These are phyloP conservation scores for Drosophila parabipectinata DNA, from an alignment of 1,140 invertebrate species.

Conservation along the genomic window DNA sequence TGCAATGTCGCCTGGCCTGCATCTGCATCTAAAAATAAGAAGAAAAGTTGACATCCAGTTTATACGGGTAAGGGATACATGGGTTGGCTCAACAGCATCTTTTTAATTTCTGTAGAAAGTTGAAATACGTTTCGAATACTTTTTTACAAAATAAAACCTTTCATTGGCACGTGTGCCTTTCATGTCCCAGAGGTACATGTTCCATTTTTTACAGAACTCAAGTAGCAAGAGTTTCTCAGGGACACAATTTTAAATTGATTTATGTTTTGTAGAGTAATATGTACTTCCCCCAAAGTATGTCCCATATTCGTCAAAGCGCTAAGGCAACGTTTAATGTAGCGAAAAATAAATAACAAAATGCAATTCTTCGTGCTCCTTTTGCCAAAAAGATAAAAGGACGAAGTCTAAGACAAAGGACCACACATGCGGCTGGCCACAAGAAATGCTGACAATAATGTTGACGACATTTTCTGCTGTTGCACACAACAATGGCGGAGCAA, in stretches of 20 bases:
- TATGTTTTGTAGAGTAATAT: not conserved
- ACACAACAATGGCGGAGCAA: constrained; percentile 49
- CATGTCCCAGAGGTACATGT: not conserved
- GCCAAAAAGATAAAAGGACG: constrained; percentile 18
- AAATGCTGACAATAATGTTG: constrained; percentile 60
- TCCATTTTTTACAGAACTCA: not conserved
- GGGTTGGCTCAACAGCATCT: constrained; percentile 15
- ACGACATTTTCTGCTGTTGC: constrained; percentile 72
- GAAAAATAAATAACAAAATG: constrained; percentile 53
- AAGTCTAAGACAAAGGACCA: constrained; percentile 28
- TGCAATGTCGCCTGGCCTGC: constrained; percentile 53
- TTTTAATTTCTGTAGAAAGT: constrained; percentile 50
- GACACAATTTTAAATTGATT: not conserved
- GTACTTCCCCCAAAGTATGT: not conserved
- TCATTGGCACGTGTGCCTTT: constrained; percentile 10
- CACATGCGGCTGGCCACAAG: constrained; percentile 44
- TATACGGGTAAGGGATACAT: not conserved
- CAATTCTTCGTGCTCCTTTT: constrained; percentile 19
- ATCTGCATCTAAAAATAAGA: constrained; percentile 54
- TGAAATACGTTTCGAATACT: constrained; percentile 8
- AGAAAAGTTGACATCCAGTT: constrained; percentile 20
- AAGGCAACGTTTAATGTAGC: constrained; percentile 47
- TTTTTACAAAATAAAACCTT: not conserved
- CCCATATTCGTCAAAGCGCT: constrained; percentile 1
- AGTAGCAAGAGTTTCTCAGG: not conserved